A percentile compares a stretch with the other conserved stretches of the same genome.
These are phyloP conservation scores for Nudaria mundana DNA, from an alignment of 2,888 invertebrate genomes.

Conservation along the genomic window DNA sequence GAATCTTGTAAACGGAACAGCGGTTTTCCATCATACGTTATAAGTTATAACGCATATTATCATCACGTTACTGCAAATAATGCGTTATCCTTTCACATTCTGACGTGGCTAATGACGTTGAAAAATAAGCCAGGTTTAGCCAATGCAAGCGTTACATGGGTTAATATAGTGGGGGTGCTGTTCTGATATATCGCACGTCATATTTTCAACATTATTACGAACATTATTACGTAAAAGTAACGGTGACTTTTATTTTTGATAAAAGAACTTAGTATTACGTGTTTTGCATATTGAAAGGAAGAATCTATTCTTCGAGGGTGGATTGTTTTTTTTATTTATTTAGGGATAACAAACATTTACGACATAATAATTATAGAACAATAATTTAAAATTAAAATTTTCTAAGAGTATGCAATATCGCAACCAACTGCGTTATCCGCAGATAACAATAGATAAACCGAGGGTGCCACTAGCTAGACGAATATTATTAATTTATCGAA, in stretches of 20 bases:
- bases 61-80: slow-evolving; percentile 44
- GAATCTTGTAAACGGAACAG: slow-evolving; percentile 19
- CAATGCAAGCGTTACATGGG: slow-evolving; percentile 43
- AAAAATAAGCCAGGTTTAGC: slow-evolving; percentile 50
- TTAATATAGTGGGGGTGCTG: slow-evolving; percentile 40
- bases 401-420: too few species aligned
- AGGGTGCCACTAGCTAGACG: too few species aligned
- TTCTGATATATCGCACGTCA: slow-evolving; percentile 46
- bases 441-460: too few species aligned
- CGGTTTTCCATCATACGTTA: slow-evolving; percentile 31
- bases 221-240: slow-evolving; percentile 43
- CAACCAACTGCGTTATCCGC: too few species aligned
- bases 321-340: too few species aligned
- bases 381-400: too few species aligned
- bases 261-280: slow-evolving; percentile 25
- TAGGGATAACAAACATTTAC: too few species aligned
- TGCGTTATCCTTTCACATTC: slow-evolving; percentile 48
- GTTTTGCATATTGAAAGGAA: slow-evolving; percentile 21
- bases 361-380: too few species aligned
- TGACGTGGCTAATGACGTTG: slow-evolving; percentile 50
- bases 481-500: too few species aligned
- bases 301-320: slow-evolving; percentile 18
- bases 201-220: slow-evolving; percentile 44
- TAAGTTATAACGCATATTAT: slow-evolving; percentile 37
- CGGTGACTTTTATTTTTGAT: slow-evolving; percentile 40